Evolutionary conservation across 2,797 vertebrate genomes (phyloP).

Genomic region (Synaphobranchus kaupii): DNA sequence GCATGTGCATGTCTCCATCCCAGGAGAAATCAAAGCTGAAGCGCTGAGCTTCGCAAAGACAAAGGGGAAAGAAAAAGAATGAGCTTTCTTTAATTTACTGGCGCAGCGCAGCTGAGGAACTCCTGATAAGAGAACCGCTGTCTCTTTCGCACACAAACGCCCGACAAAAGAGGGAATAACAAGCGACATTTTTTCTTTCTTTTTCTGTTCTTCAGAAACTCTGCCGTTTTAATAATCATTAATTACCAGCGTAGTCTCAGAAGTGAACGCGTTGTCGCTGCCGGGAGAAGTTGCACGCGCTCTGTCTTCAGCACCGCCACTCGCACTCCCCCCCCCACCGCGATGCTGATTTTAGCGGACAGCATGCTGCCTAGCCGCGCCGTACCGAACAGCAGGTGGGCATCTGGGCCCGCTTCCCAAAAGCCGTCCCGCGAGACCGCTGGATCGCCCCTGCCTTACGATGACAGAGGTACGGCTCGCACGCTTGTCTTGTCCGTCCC

Average conservation of each 20-base stretch:
- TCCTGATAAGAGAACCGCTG: neutral
- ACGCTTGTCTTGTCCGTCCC: neutral
- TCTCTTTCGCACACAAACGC: neutral
- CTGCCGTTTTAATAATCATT: neutral
- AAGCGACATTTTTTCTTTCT: neutral
- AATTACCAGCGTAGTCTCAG: neutral
- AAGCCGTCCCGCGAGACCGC: neutral
- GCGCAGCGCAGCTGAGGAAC: neutral
- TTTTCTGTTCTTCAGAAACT: neutral
- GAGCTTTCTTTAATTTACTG: neutral
- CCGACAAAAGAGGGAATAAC: neutral
- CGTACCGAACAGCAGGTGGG: neutral
- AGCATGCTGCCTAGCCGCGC: neutral
- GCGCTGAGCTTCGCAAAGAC: neutral
- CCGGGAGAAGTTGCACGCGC: neutral
- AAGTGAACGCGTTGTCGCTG: neutral
- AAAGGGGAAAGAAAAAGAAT: neutral
- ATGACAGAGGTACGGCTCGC: neutral
- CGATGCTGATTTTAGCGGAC: neutral
- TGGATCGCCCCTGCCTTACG: neutral
- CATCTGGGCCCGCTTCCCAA: neutral
- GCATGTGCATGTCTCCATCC: constrained; percentile 6
- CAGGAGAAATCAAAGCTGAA: neutral
- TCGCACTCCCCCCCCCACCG: neutral
- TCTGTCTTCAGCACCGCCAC: neutral